Percentiles rank a stretch among this genome's conserved stretches.
These are phyloP conservation scores for Drosophila subpulchrella DNA, from an alignment of 1,140 invertebrate genomes.

Conservation along the genomic window DNA sequence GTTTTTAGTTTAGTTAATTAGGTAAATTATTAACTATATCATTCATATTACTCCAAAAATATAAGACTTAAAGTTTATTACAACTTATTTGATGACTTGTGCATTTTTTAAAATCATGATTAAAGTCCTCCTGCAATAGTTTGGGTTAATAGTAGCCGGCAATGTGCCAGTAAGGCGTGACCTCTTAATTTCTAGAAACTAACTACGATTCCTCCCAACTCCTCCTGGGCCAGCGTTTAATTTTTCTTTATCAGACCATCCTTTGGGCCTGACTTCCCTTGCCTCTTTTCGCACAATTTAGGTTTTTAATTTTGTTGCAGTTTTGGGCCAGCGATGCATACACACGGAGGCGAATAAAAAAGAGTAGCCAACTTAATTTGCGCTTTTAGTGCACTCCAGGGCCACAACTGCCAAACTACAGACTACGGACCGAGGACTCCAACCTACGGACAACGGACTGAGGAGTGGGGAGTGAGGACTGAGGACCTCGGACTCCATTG, in stretches of 20 bases:
- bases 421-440: slow-evolving; percentile 15
- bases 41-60: too few relatives aligned
- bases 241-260: slow-evolving; percentile 18
- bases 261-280: slow-evolving; percentile 31
- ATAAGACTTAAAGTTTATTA: too few relatives aligned
- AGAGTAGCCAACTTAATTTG: slow-evolving; percentile 76
- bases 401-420: slow-evolving; percentile 59
- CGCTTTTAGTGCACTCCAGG: slow-evolving; percentile 76
- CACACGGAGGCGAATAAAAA: slow-evolving; percentile 46
- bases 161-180: neutral
- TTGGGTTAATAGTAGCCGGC: too few relatives aligned
- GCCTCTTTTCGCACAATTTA: slow-evolving; percentile 60
- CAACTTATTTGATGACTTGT: too few relatives aligned
- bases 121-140: too few relatives aligned
- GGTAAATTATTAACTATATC: too few relatives aligned
- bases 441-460: slow-evolving; percentile 8
- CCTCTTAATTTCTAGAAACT: neutral
- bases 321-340: slow-evolving; percentile 47
- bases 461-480: slow-evolving; percentile 1
- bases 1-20: too few relatives aligned
- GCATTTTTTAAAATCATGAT: too few relatives aligned
- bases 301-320: slow-evolving; percentile 77
- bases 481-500: slow-evolving; percentile 34
- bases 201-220: slow-evolving; percentile 21
- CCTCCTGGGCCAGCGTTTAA: slow-evolving; percentile 11